A percentile compares a stretch with the other conserved stretches of the same genome.
These are phyloP conservation scores for Gibbula magus DNA, from an alignment of 2,888 invertebrate genomes.

Conservation along the genomic window DNA sequence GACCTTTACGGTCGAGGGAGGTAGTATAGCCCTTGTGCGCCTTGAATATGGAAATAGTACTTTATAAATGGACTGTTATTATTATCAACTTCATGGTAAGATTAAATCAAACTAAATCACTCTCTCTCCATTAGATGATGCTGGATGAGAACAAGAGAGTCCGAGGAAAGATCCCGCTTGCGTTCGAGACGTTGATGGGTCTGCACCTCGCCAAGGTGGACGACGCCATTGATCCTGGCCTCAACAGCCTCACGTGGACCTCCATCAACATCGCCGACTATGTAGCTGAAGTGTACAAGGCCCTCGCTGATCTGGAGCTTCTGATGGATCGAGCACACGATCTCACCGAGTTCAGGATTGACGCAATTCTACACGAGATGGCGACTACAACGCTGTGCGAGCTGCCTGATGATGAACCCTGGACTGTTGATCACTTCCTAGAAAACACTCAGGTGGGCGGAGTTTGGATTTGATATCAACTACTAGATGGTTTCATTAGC, in stretches of 20 bases:
- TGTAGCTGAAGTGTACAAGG: slow-evolving; percentile 80
- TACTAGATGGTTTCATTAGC: too few relatives aligned
- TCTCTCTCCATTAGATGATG: slow-evolving; percentile 69
- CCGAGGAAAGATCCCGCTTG: slow-evolving; percentile 79
- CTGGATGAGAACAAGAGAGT: slow-evolving; percentile 74
- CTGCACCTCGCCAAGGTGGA: slow-evolving; percentile 91
- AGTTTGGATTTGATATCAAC: background rate
- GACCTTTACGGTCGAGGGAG: too few relatives aligned
- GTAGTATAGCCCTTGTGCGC: too few relatives aligned
- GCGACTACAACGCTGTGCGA: slow-evolving; percentile 88
- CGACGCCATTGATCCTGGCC: slow-evolving; percentile 83
- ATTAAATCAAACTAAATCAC: too few relatives aligned
- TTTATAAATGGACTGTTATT: too few relatives aligned
- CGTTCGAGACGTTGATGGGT: slow-evolving; percentile 91
- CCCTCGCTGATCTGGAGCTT: slow-evolving; percentile 87
- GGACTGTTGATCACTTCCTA: slow-evolving; percentile 90
- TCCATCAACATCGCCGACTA: slow-evolving; percentile 84
- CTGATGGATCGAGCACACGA: slow-evolving; percentile 78
- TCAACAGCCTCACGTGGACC: slow-evolving; percentile 90
- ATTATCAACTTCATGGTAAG: too few relatives aligned
- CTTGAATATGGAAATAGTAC: too few relatives aligned
- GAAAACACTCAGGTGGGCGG: slow-evolving; percentile 85
- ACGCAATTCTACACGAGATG: slow-evolving; percentile 91
- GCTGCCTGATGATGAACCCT: slow-evolving; percentile 88
- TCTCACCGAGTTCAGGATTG: slow-evolving; percentile 81